phyloP scores from a whole-genome alignment of 2,888 invertebrate genomes.

The Tigriopus californicus region DNA sequence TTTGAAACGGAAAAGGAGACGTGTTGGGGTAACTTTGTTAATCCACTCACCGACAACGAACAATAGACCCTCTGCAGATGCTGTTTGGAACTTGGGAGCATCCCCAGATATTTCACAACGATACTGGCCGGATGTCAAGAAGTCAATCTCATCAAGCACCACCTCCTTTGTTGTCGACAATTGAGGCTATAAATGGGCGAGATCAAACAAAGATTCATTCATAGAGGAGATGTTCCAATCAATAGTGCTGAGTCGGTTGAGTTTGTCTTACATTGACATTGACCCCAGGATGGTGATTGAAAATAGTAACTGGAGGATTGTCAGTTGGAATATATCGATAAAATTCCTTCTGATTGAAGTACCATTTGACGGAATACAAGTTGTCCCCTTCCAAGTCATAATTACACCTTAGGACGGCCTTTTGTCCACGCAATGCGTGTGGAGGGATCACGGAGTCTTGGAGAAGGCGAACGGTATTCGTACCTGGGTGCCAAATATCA shows the following conservation, averaged over 20 bases:
- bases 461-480: neutral
- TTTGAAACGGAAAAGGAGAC: too few species aligned
- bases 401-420: constrained; percentile 20
- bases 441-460: constrained; percentile 17
- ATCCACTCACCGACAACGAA: constrained; percentile 9
- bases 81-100: constrained; percentile 7
- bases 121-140: constrained; percentile 1
- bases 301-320: constrained; percentile 13
- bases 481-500: neutral
- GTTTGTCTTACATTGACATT: neutral
- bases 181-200: neutral
- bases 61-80: constrained; percentile 3
- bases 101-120: constrained; percentile 13
- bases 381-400: constrained; percentile 21
- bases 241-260: too few species aligned
- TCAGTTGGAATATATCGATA: constrained; percentile 20
- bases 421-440: constrained; percentile 18
- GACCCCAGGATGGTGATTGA: neutral
- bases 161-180: neutral
- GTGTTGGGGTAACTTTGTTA: too few species aligned
- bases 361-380: constrained; percentile 23
- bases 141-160: neutral
- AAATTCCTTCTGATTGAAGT: constrained; percentile 21
- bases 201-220: neutral
- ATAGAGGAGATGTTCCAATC: too few species aligned